These are phyloP conservation scores for Eupithecia insigniata DNA, from an alignment of 2,888 invertebrate species.

Conservation along the genomic window DNA sequence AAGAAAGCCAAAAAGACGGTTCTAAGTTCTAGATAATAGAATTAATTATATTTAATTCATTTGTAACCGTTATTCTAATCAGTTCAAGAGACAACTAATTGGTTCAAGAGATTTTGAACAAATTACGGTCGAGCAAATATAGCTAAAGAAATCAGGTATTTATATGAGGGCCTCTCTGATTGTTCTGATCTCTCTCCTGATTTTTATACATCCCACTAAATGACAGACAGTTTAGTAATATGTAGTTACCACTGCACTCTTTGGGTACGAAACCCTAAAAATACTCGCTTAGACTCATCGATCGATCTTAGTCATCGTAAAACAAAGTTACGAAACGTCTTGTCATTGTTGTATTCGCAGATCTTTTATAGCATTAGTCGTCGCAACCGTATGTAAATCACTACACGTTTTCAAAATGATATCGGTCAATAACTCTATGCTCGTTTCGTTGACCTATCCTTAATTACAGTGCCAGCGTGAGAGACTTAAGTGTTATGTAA, in stretches of 20 bases:
- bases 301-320: not conserved
- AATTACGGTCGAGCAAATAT: no score
- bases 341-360: not conserved
- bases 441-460: not conserved
- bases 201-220: not conserved
- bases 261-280: not conserved
- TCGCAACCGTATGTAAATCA: not conserved
- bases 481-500: conserved; percentile 1
- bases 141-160: no score
- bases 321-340: not conserved
- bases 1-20: no score
- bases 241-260: not conserved
- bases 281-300: not conserved
- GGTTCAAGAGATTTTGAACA: no score
- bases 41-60: no score
- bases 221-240: not conserved
- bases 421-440: not conserved
- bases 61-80: no score
- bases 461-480: not conserved
- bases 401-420: not conserved
- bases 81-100: no score
- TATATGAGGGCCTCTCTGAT: no score
- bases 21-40: no score
- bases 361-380: not conserved
- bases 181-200: no score